Base-by-base conservation (phyloP, 2,797 vertebrate species). In the Oreortyx pictus region DNA sequence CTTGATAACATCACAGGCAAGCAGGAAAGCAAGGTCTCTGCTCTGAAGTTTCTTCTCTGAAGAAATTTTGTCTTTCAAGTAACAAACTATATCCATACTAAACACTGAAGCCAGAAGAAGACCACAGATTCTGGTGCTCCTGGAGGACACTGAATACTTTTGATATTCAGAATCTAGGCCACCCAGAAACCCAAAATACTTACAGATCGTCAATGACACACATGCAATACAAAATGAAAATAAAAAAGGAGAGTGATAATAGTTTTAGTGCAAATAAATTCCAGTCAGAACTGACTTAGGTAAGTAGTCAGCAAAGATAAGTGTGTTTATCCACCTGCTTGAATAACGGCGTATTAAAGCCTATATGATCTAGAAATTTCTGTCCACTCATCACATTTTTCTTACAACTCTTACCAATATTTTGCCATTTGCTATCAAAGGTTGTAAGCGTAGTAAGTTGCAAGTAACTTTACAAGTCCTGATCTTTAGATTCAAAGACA, bases 401-500 rank as follows among this genome's bases (percentile, higher is more conserved):
- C 67, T 57, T 14, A 65, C 7, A 57, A 19, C 25, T 24, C 57
- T 19, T 31, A 86, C 8, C 52, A 65, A 4, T 64, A 72, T 67
- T 91, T 67, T 61, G n/a, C 46, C 44, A 57, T 73, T 75, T 73
- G 11, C 31, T 82, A 2, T n/a, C 16, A 14, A 76, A 24, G 2
- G 11, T 0, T 79, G 41, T 44, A 57, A 14, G 23, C 83, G 52
- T 89, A 83, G 15, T 33, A 60, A 75, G 8, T 27, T 72, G 14
- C 33, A 67, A 81, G 31, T 2, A 8, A 74, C 29, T 74, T 86
- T n/a, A 71, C 39, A n/a, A 8, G 31, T 62, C 44, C 47, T 29
- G 37, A 67, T 92, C 82, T 88, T 89, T 72, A 96, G 73, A 71
- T 96, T 95, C 93, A 95, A 95, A 96, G 93, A 85, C 68, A 94